Evolutionary conservation across 2,797 vertebrate genomes (phyloP).

Genomic region (Falco novaeseelandiae): DNA sequence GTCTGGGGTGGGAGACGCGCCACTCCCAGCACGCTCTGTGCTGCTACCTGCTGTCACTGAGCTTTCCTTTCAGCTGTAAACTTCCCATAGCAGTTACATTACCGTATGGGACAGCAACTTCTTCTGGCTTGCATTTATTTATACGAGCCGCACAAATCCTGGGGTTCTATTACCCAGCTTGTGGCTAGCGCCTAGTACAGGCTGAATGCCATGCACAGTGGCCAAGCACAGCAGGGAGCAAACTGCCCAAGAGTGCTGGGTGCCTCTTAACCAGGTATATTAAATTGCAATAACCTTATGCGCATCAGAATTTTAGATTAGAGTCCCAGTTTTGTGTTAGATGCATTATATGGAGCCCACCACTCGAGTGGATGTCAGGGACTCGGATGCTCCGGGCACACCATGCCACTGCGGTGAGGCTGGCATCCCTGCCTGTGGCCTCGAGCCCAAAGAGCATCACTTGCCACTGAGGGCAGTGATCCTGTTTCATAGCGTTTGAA

Average conservation of each 20-base stretch:
- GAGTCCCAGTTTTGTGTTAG: not conserved
- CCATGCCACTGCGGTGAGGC: not conserved
- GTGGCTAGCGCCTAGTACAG: not conserved
- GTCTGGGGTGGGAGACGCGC: not conserved
- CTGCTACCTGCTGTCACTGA: not conserved
- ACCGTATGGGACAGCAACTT: not conserved
- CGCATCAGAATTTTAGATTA: not conserved
- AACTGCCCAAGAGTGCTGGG: not conserved
- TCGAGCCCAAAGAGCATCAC: not conserved
- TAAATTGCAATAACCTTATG: not conserved
- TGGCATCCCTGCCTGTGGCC: not conserved
- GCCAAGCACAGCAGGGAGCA: fast-evolving
- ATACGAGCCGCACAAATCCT: not conserved
- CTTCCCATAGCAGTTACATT: not conserved
- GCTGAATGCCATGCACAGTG: fast-evolving
- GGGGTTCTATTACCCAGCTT: not conserved
- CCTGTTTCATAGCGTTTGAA: not conserved
- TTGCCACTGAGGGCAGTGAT: not conserved
- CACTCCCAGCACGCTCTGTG: fast-evolving
- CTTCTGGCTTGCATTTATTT: not conserved
- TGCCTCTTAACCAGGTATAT: not conserved
- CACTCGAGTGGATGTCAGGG: not conserved
- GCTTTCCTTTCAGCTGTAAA: not conserved
- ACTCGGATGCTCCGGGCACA: not conserved
- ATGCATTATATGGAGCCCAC: not conserved